phyloP scores from a whole-genome alignment of 2,113 vertebrate species.

The Cricetomys ansorgei region DNA sequence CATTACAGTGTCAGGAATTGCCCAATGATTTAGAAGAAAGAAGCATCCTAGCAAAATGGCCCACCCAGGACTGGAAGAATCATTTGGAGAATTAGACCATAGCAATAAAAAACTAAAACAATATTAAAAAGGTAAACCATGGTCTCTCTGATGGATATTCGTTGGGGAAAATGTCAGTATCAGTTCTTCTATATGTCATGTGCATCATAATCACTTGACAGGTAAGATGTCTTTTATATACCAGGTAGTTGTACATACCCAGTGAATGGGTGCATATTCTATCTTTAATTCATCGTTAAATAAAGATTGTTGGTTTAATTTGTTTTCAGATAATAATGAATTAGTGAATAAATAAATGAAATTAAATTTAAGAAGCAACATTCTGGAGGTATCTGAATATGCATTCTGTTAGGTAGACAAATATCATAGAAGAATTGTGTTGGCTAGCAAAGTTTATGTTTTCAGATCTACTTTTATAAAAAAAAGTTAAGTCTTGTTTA shows the following conservation, averaged over 20 bases:
- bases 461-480: constrained; percentile 52
- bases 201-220: background rate
- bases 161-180: background rate
- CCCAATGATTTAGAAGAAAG: background rate
- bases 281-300: background rate
- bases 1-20: background rate
- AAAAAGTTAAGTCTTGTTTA: constrained; percentile 12
- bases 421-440: background rate
- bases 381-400: background rate
- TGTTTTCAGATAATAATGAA: background rate
- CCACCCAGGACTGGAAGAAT: background rate
- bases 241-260: background rate
- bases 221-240: background rate
- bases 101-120: background rate
- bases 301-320: background rate
- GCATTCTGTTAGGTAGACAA: background rate
- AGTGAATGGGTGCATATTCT: background rate
- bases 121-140: background rate
- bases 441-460: constrained; percentile 13
- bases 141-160: background rate
- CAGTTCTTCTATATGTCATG: background rate
- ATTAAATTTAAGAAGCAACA: background rate
- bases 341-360: background rate
- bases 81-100: background rate
- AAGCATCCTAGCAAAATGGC: background rate